These are phyloP conservation scores for Zaprionus kolodkinae DNA, from an alignment of 1,140 invertebrate genomes.

Conservation along the genomic window DNA sequence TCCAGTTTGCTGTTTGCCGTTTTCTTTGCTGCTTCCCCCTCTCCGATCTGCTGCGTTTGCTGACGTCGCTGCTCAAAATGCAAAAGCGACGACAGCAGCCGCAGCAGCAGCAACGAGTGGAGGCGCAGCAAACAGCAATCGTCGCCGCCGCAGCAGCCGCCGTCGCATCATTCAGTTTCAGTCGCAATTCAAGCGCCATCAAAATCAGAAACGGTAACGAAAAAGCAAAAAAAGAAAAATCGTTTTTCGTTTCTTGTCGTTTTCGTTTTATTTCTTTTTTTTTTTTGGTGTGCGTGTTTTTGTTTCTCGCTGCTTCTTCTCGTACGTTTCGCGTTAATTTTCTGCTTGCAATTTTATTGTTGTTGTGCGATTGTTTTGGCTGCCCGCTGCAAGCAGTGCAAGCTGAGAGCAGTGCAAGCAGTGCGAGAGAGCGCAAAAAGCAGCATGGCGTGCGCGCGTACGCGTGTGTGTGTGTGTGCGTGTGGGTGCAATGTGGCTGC, in stretches of 20 bases:
- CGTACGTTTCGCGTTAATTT: conserved; percentile 38
- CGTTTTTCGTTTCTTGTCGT: conserved; percentile 26
- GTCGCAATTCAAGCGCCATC: conserved; percentile 82
- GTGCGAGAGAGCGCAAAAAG: conserved; percentile 15
- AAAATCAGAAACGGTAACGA: conserved; percentile 78
- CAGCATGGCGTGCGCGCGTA: conserved; percentile 1
- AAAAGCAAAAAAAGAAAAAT: conserved; percentile 33
- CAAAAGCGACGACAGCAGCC: conserved; percentile 24
- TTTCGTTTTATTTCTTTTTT: not conserved
- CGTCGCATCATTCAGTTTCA: conserved; percentile 73
- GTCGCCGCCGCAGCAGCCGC: conserved; percentile 22
- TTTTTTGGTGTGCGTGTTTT: conserved; percentile 8
- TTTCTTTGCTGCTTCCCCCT: conserved; percentile 48
- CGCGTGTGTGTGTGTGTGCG: conserved; percentile 8
- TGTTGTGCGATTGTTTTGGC: conserved; percentile 20
- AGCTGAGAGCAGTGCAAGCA: conserved; percentile 22
- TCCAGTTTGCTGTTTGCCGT: conserved; percentile 41
- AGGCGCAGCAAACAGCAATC: conserved; percentile 9
- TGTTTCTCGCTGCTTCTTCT: conserved; percentile 8
- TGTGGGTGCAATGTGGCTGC: conserved; percentile 13
- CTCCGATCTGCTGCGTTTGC: conserved; percentile 25
- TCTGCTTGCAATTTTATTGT: conserved; percentile 32
- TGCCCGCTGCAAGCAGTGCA: conserved; percentile 12
- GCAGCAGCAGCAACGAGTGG: not conserved
- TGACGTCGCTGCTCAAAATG: conserved; percentile 34